These are phyloP conservation scores for Megalopta genalis DNA, from an alignment of 1,140 invertebrate species.

Conservation along the genomic window DNA sequence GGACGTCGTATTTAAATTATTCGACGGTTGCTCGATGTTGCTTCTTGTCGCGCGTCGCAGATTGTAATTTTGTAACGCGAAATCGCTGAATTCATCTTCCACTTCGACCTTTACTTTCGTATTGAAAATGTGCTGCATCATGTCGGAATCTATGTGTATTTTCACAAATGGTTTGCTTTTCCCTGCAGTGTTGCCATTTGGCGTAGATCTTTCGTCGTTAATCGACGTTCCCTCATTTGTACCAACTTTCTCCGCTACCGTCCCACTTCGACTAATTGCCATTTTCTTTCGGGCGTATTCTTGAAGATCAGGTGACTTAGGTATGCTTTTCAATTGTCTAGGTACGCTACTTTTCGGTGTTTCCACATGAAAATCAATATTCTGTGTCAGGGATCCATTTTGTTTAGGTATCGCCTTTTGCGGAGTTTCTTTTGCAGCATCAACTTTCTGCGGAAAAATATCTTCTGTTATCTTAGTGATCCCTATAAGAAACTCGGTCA, in stretches of 20 bases:
- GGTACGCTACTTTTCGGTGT: too few species aligned
- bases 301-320: too few species aligned
- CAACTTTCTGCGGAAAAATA: not conserved
- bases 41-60: not conserved
- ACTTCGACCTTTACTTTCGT: not conserved
- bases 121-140: constrained; percentile 19
- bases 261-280: too few species aligned
- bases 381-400: not conserved
- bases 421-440: too few species aligned
- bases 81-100: not conserved
- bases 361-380: too few species aligned
- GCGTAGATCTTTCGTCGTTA: not conserved
- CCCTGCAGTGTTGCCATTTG: not conserved
- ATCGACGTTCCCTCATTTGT: too few species aligned
- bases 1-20: not conserved
- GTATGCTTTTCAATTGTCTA: too few species aligned
- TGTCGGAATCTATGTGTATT: constrained; percentile 27
- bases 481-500: constrained; percentile 35
- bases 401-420: too few species aligned
- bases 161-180: constrained; percentile 36
- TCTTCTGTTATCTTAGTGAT: too few species aligned
- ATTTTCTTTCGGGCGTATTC: too few species aligned
- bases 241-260: too few species aligned
- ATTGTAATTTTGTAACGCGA: not conserved
- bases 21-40: not conserved